These are phyloP conservation scores for Coreius guichenoti DNA, from an alignment of 2,797 vertebrate genomes.

Conservation along the genomic window DNA sequence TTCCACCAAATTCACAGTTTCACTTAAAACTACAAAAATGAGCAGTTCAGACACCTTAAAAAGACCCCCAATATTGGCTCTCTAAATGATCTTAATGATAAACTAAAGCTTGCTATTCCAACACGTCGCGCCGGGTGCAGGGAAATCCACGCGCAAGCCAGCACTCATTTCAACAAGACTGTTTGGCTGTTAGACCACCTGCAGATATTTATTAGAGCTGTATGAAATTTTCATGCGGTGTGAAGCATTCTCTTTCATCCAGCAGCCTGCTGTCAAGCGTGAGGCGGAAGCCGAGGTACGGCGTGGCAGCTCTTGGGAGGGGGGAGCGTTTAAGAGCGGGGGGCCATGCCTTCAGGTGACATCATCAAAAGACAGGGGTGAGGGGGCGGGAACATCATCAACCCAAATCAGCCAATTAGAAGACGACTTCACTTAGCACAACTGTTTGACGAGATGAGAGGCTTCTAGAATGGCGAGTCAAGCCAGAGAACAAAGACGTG, in stretches of 20 bases:
- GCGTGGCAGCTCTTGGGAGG: slow-evolving; percentile 53
- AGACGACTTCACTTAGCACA: background rate
- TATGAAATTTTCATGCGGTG: slow-evolving; percentile 66
- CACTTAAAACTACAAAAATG: background rate
- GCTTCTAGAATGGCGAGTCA: background rate
- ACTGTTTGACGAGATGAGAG: slow-evolving; percentile 1
- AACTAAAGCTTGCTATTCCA: slow-evolving; percentile 31
- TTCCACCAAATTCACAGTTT: background rate
- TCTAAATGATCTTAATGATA: slow-evolving; percentile 26
- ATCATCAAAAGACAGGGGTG: slow-evolving; percentile 36
- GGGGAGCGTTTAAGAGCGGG: slow-evolving; percentile 26
- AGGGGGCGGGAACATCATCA: slow-evolving; percentile 29
- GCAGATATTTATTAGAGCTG: slow-evolving; percentile 64
- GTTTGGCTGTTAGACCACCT: slow-evolving; percentile 54
- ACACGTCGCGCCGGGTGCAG: background rate
- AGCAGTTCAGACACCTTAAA: background rate
- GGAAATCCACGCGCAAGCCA: slow-evolving; percentile 5
- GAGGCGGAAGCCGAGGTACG: slow-evolving; percentile 55
- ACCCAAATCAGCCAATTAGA: slow-evolving; percentile 42
- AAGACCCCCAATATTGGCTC: background rate
- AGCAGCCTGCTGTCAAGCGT: slow-evolving; percentile 54
- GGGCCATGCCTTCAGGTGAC: slow-evolving; percentile 60
- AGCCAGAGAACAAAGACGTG: slow-evolving; percentile 10
- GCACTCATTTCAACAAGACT: slow-evolving; percentile 43
- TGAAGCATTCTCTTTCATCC: slow-evolving; percentile 68